phyloP scores from a whole-genome alignment of 2,113 vertebrate genomes.

The Upupa epops region DNA sequence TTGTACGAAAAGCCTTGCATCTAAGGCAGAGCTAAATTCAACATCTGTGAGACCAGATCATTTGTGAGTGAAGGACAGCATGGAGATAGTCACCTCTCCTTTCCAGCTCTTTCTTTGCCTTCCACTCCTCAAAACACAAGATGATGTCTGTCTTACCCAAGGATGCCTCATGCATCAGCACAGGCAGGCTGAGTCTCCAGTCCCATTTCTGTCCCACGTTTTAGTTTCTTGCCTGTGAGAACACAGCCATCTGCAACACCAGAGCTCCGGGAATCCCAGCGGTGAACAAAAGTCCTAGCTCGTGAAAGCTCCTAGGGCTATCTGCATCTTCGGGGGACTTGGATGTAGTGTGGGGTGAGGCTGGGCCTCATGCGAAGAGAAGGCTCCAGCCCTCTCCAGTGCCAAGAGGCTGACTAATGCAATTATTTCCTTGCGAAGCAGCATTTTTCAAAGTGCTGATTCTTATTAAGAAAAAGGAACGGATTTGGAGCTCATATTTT shows the following conservation, averaged over 20 bases:
- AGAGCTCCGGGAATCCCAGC: background rate
- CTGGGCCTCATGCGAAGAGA: slow-evolving; percentile 54
- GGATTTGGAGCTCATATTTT: slow-evolving; percentile 59
- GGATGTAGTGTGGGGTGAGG: slow-evolving; percentile 14
- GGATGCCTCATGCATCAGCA: background rate
- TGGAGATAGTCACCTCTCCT: background rate
- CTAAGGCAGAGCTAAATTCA: background rate
- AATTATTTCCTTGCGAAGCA: slow-evolving; percentile 62
- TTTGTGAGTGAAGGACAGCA: background rate
- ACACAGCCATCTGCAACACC: background rate
- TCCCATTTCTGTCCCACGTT: background rate
- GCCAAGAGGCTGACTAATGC: slow-evolving; percentile 65
- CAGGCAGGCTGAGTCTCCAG: background rate
- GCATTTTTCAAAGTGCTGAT: slow-evolving; percentile 67
- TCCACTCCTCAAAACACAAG: background rate
- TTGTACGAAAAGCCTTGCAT: background rate
- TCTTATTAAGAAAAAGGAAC: slow-evolving; percentile 72
- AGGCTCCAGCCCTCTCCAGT: background rate
- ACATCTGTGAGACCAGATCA: background rate
- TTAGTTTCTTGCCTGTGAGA: background rate
- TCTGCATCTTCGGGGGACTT: slow-evolving; percentile 2
- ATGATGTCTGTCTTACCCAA: background rate
- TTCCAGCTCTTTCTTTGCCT: background rate
- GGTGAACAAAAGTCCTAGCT: background rate
- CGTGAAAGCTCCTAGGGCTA: background rate